A percentile compares a stretch with the other conserved stretches of the same genome.
Conservation (phyloP, 2,888 invertebrate genomes). For the Emmelina monodactyla region DNA sequence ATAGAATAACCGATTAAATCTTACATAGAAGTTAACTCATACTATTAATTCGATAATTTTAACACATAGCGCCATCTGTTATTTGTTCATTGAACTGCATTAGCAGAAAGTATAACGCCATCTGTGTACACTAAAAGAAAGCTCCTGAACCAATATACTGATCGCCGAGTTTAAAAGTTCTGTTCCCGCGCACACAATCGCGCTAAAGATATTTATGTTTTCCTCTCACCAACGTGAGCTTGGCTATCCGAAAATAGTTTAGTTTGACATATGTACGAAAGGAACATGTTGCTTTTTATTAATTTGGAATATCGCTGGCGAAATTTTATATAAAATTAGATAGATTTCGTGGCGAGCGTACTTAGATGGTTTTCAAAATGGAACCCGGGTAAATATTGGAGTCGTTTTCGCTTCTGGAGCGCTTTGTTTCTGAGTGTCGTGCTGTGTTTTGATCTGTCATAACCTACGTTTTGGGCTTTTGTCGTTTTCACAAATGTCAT, state of each 20-base stretch:
- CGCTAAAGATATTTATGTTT: slow-evolving; percentile 34
- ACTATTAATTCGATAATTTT: too few relatives aligned
- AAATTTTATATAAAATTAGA: slow-evolving; percentile 23
- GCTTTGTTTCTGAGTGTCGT: slow-evolving; percentile 29
- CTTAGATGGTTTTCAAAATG: slow-evolving; percentile 46
- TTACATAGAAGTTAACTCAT: too few relatives aligned
- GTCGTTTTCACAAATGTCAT: not conserved
- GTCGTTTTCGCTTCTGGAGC: slow-evolving; percentile 21
- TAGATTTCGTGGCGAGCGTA: slow-evolving; percentile 10
- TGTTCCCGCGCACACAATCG: too few relatives aligned
- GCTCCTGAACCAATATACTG: too few relatives aligned
- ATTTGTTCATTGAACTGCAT: too few relatives aligned
- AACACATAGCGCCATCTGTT: too few relatives aligned
- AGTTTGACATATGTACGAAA: slow-evolving; percentile 59
- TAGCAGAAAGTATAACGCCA: not conserved
- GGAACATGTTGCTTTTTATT: slow-evolving; percentile 58
- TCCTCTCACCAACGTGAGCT: slow-evolving; percentile 50
- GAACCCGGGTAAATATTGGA: slow-evolving; percentile 51
- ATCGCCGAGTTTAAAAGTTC: too few relatives aligned
- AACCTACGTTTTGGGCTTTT: not conserved
- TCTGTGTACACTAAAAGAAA: not conserved
- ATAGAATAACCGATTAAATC: too few relatives aligned
- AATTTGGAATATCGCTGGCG: slow-evolving; percentile 46
- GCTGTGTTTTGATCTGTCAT: slow-evolving; percentile 26
- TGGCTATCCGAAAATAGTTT: slow-evolving; percentile 57